Percentiles rank a stretch among this genome's conserved stretches.
phyloP scores from a whole-genome alignment of 2,797 vertebrate species.

The Aeoliscus strigatus region DNA sequence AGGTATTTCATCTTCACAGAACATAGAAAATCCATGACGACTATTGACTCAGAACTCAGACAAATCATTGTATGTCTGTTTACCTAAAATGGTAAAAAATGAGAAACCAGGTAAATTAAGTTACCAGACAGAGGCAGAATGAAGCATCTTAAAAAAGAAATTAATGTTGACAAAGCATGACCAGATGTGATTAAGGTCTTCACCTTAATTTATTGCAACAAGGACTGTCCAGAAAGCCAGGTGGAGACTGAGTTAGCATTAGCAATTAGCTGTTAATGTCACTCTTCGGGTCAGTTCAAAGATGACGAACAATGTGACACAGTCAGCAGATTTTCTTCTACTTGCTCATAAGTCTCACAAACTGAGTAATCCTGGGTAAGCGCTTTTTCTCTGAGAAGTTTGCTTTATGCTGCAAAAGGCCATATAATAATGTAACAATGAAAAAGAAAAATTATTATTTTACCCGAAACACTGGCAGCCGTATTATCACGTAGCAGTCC shows the following conservation, averaged over 20 bases:
- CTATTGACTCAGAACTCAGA: too few species aligned
- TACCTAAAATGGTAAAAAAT: too few species aligned
- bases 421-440: slow-evolving; percentile 20
- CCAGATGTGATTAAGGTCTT: too few species aligned
- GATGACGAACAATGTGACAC: slow-evolving; percentile 13
- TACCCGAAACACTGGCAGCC: neutral
- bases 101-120: too few species aligned
- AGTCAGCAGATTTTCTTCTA: slow-evolving; percentile 8
- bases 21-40: too few species aligned
- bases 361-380: slow-evolving; percentile 25
- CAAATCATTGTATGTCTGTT: too few species aligned
- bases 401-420: slow-evolving; percentile 23
- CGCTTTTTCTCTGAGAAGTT: slow-evolving; percentile 31
- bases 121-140: neutral
- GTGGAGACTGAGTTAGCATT: too few species aligned
- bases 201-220: too few species aligned
- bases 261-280: slow-evolving; percentile 3
- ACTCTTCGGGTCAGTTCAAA: slow-evolving; percentile 10
- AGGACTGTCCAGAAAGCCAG: too few species aligned
- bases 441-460: slow-evolving; percentile 29
- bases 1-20: neutral
- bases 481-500: neutral
- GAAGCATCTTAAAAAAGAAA: neutral
- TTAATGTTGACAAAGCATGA: too few species aligned
- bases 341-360: slow-evolving; percentile 28